These are phyloP conservation scores for Ceratina japonica DNA, from an alignment of 1,140 invertebrate genomes.

Conservation along the genomic window DNA sequence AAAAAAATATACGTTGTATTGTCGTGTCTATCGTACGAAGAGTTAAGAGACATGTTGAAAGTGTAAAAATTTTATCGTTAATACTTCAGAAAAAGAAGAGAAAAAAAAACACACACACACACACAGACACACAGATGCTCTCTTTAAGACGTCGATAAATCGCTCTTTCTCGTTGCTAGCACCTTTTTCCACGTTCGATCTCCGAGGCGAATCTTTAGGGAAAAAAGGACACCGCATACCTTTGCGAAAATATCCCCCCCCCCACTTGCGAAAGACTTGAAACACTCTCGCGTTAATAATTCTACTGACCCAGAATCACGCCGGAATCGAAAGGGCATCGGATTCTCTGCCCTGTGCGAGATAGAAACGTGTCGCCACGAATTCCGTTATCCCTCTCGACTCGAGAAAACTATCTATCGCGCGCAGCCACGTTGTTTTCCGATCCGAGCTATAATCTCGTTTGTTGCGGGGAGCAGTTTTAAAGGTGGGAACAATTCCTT, in stretches of 20 bases:
- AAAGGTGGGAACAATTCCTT: too few species aligned
- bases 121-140: conserved; percentile 38
- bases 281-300: conserved; percentile 28
- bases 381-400: not conserved
- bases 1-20: conserved; percentile 28
- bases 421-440: too few species aligned
- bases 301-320: conserved; percentile 27
- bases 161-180: conserved; percentile 49
- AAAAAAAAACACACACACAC: too few species aligned
- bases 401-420: not conserved
- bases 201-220: conserved; percentile 8
- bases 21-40: conserved; percentile 51
- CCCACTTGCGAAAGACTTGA: conserved; percentile 28
- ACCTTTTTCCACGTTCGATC: conserved; percentile 36
- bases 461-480: too few species aligned
- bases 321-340: conserved; percentile 51
- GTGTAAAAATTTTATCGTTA: conserved; percentile 65
- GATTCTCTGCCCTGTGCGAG: conserved; percentile 30
- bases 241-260: not conserved
- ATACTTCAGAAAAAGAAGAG: conserved; percentile 32
- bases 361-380: not conserved
- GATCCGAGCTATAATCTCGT: too few species aligned
- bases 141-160: conserved; percentile 24
- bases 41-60: conserved; percentile 62
- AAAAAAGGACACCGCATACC: not conserved